A percentile compares a stretch with the other conserved stretches of the same genome.
These are phyloP conservation scores for Isichthys henryi DNA, from an alignment of 2,113 vertebrate genomes.

Conservation along the genomic window DNA sequence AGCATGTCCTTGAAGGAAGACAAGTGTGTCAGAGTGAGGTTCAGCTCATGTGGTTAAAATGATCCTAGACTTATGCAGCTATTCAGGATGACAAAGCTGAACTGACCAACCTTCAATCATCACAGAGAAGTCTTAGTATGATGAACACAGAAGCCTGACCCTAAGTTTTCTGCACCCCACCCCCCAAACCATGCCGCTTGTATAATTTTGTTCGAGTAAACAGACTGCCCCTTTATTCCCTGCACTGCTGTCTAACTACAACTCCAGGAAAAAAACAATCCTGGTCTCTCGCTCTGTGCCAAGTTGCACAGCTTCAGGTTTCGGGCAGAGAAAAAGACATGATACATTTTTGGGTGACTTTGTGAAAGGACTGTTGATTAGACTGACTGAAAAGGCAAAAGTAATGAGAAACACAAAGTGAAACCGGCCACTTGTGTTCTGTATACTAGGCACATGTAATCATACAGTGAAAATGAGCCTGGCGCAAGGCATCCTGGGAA, in stretches of 20 bases:
- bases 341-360: background rate
- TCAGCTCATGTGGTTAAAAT: background rate
- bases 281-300: background rate
- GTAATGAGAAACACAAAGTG: background rate
- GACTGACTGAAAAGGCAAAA: background rate
- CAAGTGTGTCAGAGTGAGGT: background rate
- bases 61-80: background rate
- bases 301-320: background rate
- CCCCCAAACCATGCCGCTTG: background rate
- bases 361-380: background rate
- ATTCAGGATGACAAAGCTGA: background rate
- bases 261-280: background rate
- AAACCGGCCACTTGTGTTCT: background rate
- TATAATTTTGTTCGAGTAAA: background rate
- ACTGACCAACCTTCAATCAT: background rate
- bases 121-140: slow-evolving; percentile 6
- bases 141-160: background rate
- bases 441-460: background rate
- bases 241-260: background rate
- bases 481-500: background rate
- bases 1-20: slow-evolving; percentile 22
- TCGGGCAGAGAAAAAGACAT: background rate
- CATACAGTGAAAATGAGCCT: background rate
- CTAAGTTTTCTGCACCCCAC: background rate
- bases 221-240: background rate